phyloP scores from a whole-genome alignment of 2,113 vertebrate genomes.

The Maccullochella peelii region DNA sequence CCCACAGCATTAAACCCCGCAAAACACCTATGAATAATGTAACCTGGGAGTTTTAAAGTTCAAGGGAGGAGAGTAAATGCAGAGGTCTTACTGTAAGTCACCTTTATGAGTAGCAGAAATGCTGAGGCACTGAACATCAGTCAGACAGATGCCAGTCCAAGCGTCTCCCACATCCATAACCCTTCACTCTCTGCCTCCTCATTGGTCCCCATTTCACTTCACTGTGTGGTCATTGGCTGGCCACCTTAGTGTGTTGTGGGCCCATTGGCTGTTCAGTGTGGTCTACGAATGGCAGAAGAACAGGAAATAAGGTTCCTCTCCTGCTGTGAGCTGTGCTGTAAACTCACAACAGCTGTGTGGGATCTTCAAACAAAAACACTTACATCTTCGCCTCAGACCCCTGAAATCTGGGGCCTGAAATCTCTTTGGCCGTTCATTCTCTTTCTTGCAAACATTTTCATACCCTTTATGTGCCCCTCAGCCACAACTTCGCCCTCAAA shows the following conservation, averaged over 20 bases:
- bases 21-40: background rate
- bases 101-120: slow-evolving; percentile 25
- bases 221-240: slow-evolving; percentile 26
- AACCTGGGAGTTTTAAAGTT: slow-evolving; percentile 17
- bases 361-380: slow-evolving; percentile 51
- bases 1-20: background rate
- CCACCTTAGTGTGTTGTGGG: slow-evolving; percentile 12
- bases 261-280: slow-evolving; percentile 17
- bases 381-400: slow-evolving; percentile 17
- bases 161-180: background rate
- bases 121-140: background rate
- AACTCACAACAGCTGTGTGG: slow-evolving; percentile 70
- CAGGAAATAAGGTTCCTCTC: slow-evolving; percentile 67
- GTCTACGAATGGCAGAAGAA: slow-evolving; percentile 33
- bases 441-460: slow-evolving; percentile 37
- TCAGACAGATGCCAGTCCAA: slow-evolving; percentile 18
- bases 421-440: background rate
- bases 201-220: slow-evolving; percentile 13
- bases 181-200: background rate
- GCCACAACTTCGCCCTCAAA: slow-evolving; percentile 7
- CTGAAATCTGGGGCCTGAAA: slow-evolving; percentile 21
- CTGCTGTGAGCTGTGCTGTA: slow-evolving; percentile 58
- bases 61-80: slow-evolving; percentile 14
- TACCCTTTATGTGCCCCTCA: slow-evolving; percentile 9
- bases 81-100: slow-evolving; percentile 20